Percentiles rank a stretch among this genome's conserved stretches.
Conservation (phyloP, 2,888 invertebrate species). For the Miltochrista miniata region DNA sequence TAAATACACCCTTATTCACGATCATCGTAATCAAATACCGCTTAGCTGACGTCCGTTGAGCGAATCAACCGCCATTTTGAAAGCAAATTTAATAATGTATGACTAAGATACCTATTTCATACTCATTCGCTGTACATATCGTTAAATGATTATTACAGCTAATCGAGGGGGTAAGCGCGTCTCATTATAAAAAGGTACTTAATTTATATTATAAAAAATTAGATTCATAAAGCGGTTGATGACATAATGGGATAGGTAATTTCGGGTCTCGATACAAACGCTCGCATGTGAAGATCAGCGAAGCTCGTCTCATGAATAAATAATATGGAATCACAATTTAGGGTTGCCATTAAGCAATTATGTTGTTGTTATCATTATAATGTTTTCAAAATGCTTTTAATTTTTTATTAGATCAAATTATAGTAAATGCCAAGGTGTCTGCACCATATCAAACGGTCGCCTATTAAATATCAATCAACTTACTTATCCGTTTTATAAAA, state of each 20-base stretch:
- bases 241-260: constrained; percentile 80
- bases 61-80: constrained; percentile 17
- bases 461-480: constrained; percentile 80
- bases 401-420: constrained; percentile 80
- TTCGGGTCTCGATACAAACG: constrained; percentile 66
- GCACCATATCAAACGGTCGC: constrained; percentile 56
- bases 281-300: constrained; percentile 65
- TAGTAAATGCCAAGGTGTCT: constrained; percentile 68
- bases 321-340: constrained; percentile 78
- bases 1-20: constrained; percentile 27
- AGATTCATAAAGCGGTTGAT: constrained; percentile 79
- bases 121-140: constrained; percentile 39
- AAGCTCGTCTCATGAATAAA: constrained; percentile 75
- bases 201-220: constrained; percentile 75
- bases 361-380: constrained; percentile 75
- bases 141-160: constrained; percentile 70
- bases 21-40: constrained; percentile 37
- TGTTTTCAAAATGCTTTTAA: constrained; percentile 81
- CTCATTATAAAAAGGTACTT: constrained; percentile 69
- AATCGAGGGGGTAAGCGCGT: constrained; percentile 69
- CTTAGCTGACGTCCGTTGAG: constrained; percentile 26
- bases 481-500: constrained; percentile 18
- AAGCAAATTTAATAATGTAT: constrained; percentile 19
- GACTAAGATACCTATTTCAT: constrained; percentile 20
- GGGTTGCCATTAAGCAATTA: constrained; percentile 79